Conservation (phyloP, 2,797 vertebrate species). For the Lacerta bilineata region DNA sequence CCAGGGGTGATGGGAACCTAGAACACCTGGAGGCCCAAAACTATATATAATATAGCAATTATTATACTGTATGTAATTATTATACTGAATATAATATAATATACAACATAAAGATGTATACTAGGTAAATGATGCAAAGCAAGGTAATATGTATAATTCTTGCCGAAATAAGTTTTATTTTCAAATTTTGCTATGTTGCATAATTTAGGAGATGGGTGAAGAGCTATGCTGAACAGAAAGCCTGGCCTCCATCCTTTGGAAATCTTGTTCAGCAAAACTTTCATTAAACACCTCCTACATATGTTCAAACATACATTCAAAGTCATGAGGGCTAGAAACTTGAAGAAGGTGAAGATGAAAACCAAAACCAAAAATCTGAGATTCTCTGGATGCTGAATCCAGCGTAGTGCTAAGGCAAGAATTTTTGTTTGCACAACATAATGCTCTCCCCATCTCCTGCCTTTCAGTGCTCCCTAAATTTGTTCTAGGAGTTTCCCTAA, state of each 20-base stretch:
- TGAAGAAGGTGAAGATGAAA: not conserved
- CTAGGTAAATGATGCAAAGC: not conserved
- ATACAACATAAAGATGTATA: not conserved
- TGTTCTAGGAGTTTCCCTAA: too few relatives aligned
- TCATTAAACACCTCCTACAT: not conserved
- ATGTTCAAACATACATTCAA: not conserved
- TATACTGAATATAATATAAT: too few relatives aligned
- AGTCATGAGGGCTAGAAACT: not conserved
- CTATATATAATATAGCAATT: too few relatives aligned
- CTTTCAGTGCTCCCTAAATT: too few relatives aligned
- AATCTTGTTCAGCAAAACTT: not conserved
- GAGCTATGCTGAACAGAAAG: not conserved
- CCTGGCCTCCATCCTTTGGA: not conserved
- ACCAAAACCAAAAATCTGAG: not conserved
- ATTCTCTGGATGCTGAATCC: not conserved
- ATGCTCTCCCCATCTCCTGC: too few relatives aligned
- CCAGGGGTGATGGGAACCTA: not conserved
- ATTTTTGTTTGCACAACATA: too few relatives aligned
- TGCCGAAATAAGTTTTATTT: not conserved
- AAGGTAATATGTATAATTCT: not conserved
- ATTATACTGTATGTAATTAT: too few relatives aligned
- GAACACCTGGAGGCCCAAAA: not conserved
- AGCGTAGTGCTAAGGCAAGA: not conserved
- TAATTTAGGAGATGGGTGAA: not conserved
- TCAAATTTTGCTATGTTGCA: not conserved